These are phyloP conservation scores for Phengaris arion DNA, from an alignment of 2,888 invertebrate species.

Conservation along the genomic window DNA sequence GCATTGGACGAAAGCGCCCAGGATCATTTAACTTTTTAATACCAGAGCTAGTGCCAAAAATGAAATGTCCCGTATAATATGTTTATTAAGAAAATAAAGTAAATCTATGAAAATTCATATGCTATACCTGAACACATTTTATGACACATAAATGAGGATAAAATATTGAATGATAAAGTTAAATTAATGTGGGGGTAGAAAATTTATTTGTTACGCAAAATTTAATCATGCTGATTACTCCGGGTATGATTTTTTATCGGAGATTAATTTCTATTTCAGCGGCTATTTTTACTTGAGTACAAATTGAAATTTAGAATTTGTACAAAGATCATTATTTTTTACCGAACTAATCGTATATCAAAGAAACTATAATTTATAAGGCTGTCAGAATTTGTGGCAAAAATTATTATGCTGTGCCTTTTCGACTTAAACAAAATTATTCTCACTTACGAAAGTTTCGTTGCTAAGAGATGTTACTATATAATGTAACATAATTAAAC, in stretches of 20 bases:
- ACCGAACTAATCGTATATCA: conserved; percentile 13
- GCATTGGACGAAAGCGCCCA: conserved; percentile 31
- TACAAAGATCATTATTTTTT: not conserved
- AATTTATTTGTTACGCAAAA: not conserved
- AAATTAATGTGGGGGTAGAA: not conserved
- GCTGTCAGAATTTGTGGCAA: conserved; percentile 6
- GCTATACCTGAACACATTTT: not conserved
- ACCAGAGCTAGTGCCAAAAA: conserved; percentile 1
- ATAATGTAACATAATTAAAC: no score
- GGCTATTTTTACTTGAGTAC: no score
- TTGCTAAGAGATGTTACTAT: not conserved
- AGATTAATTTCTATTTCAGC: no score
- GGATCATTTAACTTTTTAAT: conserved; percentile 10
- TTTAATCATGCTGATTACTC: not conserved
- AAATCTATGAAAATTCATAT: no score
- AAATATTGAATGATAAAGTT: not conserved
- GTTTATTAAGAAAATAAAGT: not conserved
- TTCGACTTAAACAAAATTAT: not conserved
- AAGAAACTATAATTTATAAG: conserved; percentile 10
- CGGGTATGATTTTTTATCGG: no score
- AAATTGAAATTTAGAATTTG: not conserved
- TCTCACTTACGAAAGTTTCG: not conserved
- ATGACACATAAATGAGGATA: not conserved
- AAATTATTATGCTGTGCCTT: not conserved
- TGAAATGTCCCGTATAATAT: conserved; percentile 1